Base-by-base conservation (phyloP, 2,888 invertebrate species). In the Ormia ochracea region DNA sequence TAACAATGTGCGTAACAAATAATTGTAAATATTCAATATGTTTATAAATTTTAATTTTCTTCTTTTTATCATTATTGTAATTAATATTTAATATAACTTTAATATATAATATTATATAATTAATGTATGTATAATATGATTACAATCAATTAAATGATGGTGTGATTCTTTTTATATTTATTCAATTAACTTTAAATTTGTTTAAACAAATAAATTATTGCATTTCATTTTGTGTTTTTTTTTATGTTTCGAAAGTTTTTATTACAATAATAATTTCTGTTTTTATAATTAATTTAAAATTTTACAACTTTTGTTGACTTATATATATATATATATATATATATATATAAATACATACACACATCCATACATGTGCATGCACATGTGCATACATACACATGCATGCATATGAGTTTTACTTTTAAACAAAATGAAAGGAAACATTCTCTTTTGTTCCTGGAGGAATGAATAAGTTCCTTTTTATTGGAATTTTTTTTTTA, bases 1-100 rank as follows among this genome's bases (percentile, higher is more conserved):
- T 88, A 87, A 87, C 89, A 88, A 89, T 88, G 88, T 88, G 88
- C 89, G 88, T 88, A 88, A 88, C 89, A 88, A 88, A 88, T 87
- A 87, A 88, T 88, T 87, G 88, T 87, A 88, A 87, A 87, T 87
- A 87, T 87, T 66, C 50, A 82, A 81, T 82, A 70, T 82, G 79
- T 81, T 81, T 83, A 70, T 79, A 72, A 81, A 80, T 59, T 81
- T 78, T 61, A 70, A 43, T 74, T 54, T 68, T 65, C 43, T 72
- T 77, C 23, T 73, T 70, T 38, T 59, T 66, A 70, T 43, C 38
- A 43, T 82, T n/a, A 82, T 74, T 83, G 73, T 80, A 45, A 59
- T 78, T 77, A 82, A 63, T 83, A 81, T 86, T 69, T 84, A 82
- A 73, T 75, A 65, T 76, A 66, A 74, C 63, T 83, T 79, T 78